Evolutionary conservation across 2,797 vertebrate genomes (phyloP), one percentile per base, ranked within the genome.

Genomic region (Limnodromus scolopaceus): DNA sequence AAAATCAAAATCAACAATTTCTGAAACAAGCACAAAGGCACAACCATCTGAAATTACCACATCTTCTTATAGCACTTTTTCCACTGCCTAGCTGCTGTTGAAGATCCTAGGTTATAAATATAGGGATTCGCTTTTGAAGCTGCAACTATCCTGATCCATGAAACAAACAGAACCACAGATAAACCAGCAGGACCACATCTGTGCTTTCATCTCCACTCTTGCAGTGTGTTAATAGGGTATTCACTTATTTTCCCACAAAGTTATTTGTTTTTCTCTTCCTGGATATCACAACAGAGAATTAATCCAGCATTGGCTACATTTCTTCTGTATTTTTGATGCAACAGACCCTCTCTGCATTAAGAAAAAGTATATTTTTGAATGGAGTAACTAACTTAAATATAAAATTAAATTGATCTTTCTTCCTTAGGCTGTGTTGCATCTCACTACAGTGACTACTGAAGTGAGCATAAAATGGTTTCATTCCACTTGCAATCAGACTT

Each of bases 191-290:
- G 38, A 16, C 9, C 51, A 10, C 2, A 2, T 46, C 25, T 46
- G n/a, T 90, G 39, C 6, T 77, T 88, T 72, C 54, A 63, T 27
- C 45, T 79, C 12, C 41, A 25, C 28, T 63, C 25, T 60, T 80
- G 20, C 24, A 45, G 10, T 43, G 12, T 45, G 18, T n/a, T 16
- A n/a, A 9, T 15, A 41, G 22, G 2, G 1, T n/a, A 28, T 63
- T 76, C 6, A 11, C 6, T 34, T 60, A 49, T 34, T 57, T 13
- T 3, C 2, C 27, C 5, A 3, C 3, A 0, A 23, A 16, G 3
- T n/a, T 84, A 3, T 20, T 75, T 86, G 24, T 23, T 71, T 61
- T 93, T 81, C 36, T 87, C 55, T 28, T 68, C 45, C 14, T 34
- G n/a, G 17, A 4, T 75, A 39, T 89, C 51, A 64, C 22, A 70